Percentiles rank a stretch among this genome's conserved stretches.
phyloP scores from a whole-genome alignment of 2,113 vertebrate species.

The Gallinago paraguaiae region DNA sequence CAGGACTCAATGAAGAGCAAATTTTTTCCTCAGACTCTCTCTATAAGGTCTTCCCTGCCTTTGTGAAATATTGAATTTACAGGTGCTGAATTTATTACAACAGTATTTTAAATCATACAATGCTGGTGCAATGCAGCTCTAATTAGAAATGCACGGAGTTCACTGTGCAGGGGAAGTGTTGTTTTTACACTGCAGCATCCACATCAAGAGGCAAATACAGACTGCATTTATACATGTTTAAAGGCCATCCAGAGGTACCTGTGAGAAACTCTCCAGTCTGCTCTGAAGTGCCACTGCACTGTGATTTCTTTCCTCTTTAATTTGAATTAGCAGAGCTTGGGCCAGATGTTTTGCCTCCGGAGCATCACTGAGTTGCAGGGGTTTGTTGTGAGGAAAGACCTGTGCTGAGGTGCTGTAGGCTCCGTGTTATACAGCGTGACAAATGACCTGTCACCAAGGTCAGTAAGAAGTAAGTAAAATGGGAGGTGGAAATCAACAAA shows the following conservation, averaged over 20 bases:
- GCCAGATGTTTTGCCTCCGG: background rate
- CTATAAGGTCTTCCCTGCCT: background rate
- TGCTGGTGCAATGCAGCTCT: background rate
- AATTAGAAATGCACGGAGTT: background rate
- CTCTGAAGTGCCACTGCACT: background rate
- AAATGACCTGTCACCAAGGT: rapidly evolving
- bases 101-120: background rate
- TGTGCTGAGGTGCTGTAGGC: background rate
- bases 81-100: background rate
- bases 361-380: background rate
- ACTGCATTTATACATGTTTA: background rate
- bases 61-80: background rate
- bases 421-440: background rate
- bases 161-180: background rate
- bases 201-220: background rate
- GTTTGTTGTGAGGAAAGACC: background rate
- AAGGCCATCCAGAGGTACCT: background rate
- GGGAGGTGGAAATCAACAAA: background rate
- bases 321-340: background rate
- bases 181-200: background rate
- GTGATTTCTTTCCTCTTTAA: background rate
- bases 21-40: background rate
- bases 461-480: background rate
- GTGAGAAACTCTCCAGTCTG: background rate
- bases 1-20: background rate